Base-by-base conservation (phyloP, 2,113 vertebrate species). In the Mionectes macconnelli region DNA sequence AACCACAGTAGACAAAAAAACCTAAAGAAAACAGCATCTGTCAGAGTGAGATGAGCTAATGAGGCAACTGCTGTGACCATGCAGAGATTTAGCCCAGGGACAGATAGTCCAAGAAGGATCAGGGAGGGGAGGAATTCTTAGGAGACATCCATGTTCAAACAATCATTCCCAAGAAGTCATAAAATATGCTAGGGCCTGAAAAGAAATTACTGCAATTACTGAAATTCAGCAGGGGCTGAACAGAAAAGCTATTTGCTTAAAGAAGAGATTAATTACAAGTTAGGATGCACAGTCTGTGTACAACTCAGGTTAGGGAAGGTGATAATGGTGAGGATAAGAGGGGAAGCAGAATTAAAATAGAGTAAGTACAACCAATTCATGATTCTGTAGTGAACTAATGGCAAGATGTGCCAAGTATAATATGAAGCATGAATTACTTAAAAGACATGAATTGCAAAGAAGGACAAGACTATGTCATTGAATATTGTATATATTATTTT, bases 111-210 rank as follows among this genome's bases (percentile, higher is more conserved):
- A 69, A 31, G 72, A 79, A 93, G 45, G 64, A 87, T 59, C 73
- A 87, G 23, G 37, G 30, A 95, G 35, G 39, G 40, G 2, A 80
- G 22, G 80, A 92, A 86, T 63, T 44, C 56, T 95, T 91, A 39
- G 60, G 73, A 70, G 56, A 89, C 18, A 74, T 74, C 15, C 39
- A 70, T 39, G 42, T 93, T 90, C 52, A 90, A 90, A 73, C 42
- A 85, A 60, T 37, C 45, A 45, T 50, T 93, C 47, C 50, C 83
- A 96, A 88, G 79, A 96, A 93, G 67, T 55, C 39, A 67, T 86
- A 94, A 94, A 93, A 92, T 93, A 93, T 89, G 84, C 73, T 21
- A 60, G 33, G 22, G 13, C 90, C 92, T 94, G 92, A 77, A 95
- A 87, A 92, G 35, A 81, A 89, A 81, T 87, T 90, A 91, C 31